These are phyloP conservation scores for Trachelus troglodyta DNA, from an alignment of 2,888 invertebrate genomes.

Conservation along the genomic window DNA sequence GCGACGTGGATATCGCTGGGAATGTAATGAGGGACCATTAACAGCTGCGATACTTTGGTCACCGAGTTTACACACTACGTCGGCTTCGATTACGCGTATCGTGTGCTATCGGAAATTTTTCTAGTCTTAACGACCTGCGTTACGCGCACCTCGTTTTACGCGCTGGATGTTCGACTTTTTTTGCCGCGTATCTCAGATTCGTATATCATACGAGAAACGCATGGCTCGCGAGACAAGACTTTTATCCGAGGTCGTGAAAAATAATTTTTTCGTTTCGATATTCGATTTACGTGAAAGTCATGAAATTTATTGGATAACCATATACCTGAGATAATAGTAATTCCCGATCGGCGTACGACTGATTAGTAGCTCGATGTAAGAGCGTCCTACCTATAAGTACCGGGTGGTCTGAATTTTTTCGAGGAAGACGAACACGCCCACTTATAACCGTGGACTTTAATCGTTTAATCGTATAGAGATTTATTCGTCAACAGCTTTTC, in stretches of 20 bases:
- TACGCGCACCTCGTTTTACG: neutral
- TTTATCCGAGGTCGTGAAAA: neutral
- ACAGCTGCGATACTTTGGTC: neutral
- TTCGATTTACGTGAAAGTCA: neutral
- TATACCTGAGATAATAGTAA: neutral
- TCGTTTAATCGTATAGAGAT: neutral
- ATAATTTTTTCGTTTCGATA: neutral
- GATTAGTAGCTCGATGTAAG: neutral
- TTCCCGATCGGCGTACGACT: neutral
- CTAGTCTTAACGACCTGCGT: neutral
- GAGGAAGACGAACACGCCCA: neutral
- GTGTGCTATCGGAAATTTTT: neutral
- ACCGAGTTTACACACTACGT: neutral
- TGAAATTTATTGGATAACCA: neutral
- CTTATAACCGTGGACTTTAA: neutral
- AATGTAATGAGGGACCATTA: neutral
- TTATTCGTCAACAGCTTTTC: neutral
- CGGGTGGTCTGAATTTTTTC: neutral
- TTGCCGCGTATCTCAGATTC: neutral
- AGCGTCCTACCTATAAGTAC: neutral
- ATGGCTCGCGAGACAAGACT: neutral
- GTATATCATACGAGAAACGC: neutral
- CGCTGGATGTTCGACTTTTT: neutral
- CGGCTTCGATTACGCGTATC: neutral
- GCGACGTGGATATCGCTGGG: slow-evolving; percentile 1